These are phyloP conservation scores for Thaleichthys pacificus DNA, from an alignment of 2,797 vertebrate genomes.

Conservation along the genomic window DNA sequence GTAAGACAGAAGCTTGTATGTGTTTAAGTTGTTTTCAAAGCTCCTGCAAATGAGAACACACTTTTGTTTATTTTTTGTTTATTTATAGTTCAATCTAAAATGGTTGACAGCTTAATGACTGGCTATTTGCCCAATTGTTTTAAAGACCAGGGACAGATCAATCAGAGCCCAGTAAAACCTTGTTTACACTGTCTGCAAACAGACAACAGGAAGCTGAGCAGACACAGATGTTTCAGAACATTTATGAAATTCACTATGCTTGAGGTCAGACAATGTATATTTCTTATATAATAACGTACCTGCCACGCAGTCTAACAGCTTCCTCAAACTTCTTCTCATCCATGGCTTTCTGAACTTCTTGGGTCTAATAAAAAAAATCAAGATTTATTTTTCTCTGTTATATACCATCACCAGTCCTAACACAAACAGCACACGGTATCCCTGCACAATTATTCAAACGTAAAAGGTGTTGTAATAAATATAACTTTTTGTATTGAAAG, in stretches of 20 bases:
- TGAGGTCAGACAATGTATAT: neutral
- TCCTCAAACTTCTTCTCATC: conserved; percentile 90
- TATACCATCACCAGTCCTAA: too few relatives aligned
- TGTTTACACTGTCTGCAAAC: neutral
- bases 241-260: neutral
- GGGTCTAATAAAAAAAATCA: conserved; percentile 78
- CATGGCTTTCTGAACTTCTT: conserved; percentile 97
- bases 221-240: neutral
- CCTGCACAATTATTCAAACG: too few relatives aligned
- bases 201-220: neutral
- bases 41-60: conserved; percentile 75
- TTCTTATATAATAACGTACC: conserved; percentile 65
- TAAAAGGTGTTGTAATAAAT: too few relatives aligned
- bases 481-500: too few relatives aligned
- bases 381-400: neutral
- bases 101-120: neutral
- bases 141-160: neutral
- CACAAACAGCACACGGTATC: too few relatives aligned
- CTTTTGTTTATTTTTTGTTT: neutral
- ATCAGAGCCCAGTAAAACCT: neutral
- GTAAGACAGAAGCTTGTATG: conserved; percentile 91
- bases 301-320: conserved; percentile 91
- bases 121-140: neutral
- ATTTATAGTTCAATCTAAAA: neutral
- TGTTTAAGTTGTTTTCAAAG: conserved; percentile 94